phyloP scores from a whole-genome alignment of 2,113 vertebrate species.

The Lathamus discolor region DNA sequence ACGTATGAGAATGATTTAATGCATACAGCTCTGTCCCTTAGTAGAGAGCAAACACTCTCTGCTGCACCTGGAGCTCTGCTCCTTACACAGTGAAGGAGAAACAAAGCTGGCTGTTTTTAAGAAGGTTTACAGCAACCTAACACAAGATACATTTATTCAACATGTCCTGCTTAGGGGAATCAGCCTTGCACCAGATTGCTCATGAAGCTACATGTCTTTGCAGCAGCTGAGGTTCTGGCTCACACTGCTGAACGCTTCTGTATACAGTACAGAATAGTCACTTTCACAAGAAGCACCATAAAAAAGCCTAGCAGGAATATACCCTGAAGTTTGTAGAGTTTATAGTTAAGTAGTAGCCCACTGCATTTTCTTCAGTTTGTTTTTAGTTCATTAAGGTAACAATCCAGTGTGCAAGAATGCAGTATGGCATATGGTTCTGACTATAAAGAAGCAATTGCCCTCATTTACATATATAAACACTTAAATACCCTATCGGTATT shows the following conservation, averaged over 20 bases:
- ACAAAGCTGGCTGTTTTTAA: not conserved
- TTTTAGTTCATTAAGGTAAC: not conserved
- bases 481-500: not conserved
- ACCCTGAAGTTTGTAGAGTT: not conserved
- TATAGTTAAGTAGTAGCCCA: not conserved
- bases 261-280: not conserved
- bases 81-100: not conserved
- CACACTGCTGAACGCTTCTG: not conserved
- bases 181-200: not conserved
- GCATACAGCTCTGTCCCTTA: not conserved
- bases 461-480: not conserved
- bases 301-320: not conserved
- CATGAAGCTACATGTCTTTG: not conserved
- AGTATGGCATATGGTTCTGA: not conserved
- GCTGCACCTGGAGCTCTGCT: not conserved
- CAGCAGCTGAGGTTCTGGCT: not conserved
- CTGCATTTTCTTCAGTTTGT: not conserved
- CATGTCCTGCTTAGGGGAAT: not conserved
- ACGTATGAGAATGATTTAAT: not conserved
- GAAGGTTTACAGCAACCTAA: not conserved
- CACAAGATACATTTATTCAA: not conserved
- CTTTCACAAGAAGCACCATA: not conserved
- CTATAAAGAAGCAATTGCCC: not conserved
- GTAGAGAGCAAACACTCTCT: not conserved
- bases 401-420: not conserved